Percentiles rank a stretch among this genome's conserved stretches.
Conservation (phyloP, 2,113 vertebrate genomes). For the Cochlearius cochlearius region DNA sequence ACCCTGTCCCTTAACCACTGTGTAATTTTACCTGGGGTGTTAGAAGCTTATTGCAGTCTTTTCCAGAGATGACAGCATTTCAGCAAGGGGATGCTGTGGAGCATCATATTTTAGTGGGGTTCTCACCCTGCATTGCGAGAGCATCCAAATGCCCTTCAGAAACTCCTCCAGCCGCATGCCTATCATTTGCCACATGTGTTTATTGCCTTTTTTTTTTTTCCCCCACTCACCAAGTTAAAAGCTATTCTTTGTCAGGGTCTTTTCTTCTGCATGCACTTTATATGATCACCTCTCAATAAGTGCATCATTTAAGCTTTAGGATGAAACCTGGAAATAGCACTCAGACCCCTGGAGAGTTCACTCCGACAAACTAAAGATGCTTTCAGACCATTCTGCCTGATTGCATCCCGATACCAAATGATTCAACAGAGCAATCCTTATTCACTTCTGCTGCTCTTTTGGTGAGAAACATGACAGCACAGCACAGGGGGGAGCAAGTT, state of each 20-base stretch:
- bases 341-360: neutral
- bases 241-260: neutral
- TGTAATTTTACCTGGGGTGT: neutral
- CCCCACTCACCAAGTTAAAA: neutral
- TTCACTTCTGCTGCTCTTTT: neutral
- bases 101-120: neutral
- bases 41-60: neutral
- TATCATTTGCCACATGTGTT: neutral
- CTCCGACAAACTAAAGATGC: neutral
- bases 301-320: neutral
- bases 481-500: neutral
- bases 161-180: neutral
- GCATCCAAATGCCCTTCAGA: neutral
- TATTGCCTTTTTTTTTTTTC: neutral
- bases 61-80: neutral
- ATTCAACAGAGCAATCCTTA: neutral
- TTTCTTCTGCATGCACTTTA: neutral
- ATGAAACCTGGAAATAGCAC: slow-evolving; percentile 27
- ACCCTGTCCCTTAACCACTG: neutral
- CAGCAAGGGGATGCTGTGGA: neutral
- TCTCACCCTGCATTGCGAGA: neutral
- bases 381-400: slow-evolving; percentile 41
- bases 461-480: neutral
- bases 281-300: neutral
- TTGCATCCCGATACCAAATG: neutral